These are phyloP conservation scores for Otolemur crassicaudatus DNA, from an alignment of 2,797 vertebrate species.

Conservation along the genomic window DNA sequence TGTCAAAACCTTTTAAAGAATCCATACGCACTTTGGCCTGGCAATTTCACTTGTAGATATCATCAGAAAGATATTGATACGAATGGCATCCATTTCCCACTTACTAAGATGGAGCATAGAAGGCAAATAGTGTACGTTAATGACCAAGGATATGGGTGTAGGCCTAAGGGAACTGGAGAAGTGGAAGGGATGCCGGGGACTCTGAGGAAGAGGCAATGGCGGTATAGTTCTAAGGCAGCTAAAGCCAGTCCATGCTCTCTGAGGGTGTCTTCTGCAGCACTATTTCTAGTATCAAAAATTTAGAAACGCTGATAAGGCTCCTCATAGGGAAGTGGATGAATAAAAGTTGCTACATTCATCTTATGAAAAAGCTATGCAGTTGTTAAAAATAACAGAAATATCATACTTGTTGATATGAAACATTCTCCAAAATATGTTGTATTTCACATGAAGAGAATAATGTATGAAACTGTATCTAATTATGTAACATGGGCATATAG, in stretches of 20 bases:
- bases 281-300: not conserved
- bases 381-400: not conserved
- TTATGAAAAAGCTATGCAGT: not conserved
- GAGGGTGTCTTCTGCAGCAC: not conserved
- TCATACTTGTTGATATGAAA: not conserved
- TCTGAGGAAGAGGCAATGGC: not conserved
- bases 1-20: not conserved
- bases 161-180: not conserved
- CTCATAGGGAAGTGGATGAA: not conserved
- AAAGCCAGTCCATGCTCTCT: not conserved
- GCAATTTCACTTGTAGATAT: not conserved
- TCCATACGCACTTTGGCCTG: not conserved
- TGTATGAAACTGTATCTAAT: not conserved
- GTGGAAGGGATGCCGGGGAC: not conserved
- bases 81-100: not conserved
- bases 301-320: not conserved
- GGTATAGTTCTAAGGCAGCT: not conserved
- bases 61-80: not conserved
- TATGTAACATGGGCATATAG: not conserved
- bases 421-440: not conserved
- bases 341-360: not conserved
- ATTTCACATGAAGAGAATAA: constrained; percentile 33
- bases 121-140: not conserved
- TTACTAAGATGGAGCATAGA: not conserved
- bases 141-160: not conserved